Percentiles rank a stretch among this genome's conserved stretches.
These are phyloP conservation scores for Pyrocoelia pectoralis DNA, from an alignment of 2,888 invertebrate species.

Conservation along the genomic window DNA sequence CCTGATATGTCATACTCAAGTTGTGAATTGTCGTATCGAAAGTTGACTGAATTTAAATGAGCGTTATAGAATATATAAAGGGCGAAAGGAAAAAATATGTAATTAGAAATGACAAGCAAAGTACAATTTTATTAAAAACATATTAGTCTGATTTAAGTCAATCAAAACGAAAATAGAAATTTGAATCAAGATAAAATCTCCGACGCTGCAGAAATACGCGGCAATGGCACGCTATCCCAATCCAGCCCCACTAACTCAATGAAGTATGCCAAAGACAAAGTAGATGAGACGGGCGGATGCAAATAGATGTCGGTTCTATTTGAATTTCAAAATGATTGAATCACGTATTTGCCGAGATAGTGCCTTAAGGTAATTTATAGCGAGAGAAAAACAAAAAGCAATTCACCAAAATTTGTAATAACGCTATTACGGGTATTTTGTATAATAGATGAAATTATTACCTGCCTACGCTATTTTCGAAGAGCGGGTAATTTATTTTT, in stretches of 20 bases:
- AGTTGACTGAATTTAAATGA: constrained; percentile 55
- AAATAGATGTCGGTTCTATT: constrained; percentile 56
- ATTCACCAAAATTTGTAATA: constrained; percentile 23
- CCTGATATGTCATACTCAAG: constrained; percentile 52
- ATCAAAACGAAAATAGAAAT: constrained; percentile 34
- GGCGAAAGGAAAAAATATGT: constrained; percentile 8
- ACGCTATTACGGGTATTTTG: not conserved
- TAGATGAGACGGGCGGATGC: constrained; percentile 56
- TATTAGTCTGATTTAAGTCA: constrained; percentile 34
- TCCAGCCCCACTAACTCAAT: constrained; percentile 53
- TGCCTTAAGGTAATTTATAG: constrained; percentile 39
- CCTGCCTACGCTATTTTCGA: not conserved
- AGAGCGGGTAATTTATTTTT: too few relatives aligned
- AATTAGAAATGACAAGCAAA: constrained; percentile 19
- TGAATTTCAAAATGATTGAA: constrained; percentile 55
- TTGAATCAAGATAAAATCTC: constrained; percentile 41
- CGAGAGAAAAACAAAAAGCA: constrained; percentile 31
- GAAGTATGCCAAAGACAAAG: constrained; percentile 57
- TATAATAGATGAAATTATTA: not conserved
- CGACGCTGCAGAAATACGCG: constrained; percentile 40
- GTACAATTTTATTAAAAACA: constrained; percentile 29
- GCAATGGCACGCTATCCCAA: constrained; percentile 44
- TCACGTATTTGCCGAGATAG: constrained; percentile 49
- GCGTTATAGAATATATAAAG: constrained; percentile 10
- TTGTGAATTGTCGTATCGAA: constrained; percentile 41